These are phyloP conservation scores for Pteropus alecto DNA, from an alignment of 2,113 vertebrate species.

Conservation along the genomic window DNA sequence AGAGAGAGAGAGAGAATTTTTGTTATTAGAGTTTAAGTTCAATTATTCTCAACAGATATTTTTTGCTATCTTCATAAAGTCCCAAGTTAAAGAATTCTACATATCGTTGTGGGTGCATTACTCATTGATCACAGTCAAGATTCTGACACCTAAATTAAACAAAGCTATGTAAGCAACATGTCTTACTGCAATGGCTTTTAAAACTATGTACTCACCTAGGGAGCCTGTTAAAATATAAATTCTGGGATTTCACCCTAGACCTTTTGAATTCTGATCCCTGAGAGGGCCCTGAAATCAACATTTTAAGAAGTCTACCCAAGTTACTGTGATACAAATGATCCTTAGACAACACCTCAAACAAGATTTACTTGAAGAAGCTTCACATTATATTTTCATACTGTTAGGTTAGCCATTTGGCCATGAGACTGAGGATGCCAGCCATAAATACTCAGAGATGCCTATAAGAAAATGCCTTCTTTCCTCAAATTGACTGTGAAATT, in stretches of 20 bases:
- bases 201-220: background rate
- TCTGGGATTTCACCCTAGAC: background rate
- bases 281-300: background rate
- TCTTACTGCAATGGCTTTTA: background rate
- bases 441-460: background rate
- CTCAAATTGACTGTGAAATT: conserved; percentile 17
- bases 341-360: conserved; percentile 1
- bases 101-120: background rate
- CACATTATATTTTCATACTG: background rate
- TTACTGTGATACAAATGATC: background rate
- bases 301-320: background rate
- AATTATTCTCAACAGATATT: background rate
- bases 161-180: background rate
- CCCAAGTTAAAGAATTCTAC: background rate
- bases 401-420: background rate
- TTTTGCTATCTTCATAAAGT: background rate
- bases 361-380: background rate
- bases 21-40: background rate
- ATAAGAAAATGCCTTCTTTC: background rate
- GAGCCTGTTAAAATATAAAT: background rate
- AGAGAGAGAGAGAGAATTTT: background rate
- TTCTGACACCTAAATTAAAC: background rate
- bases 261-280: background rate
- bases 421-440: background rate
- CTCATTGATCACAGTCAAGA: background rate